These are phyloP conservation scores for Cochlearius cochlearius DNA, from an alignment of 2,113 vertebrate species.

Conservation along the genomic window DNA sequence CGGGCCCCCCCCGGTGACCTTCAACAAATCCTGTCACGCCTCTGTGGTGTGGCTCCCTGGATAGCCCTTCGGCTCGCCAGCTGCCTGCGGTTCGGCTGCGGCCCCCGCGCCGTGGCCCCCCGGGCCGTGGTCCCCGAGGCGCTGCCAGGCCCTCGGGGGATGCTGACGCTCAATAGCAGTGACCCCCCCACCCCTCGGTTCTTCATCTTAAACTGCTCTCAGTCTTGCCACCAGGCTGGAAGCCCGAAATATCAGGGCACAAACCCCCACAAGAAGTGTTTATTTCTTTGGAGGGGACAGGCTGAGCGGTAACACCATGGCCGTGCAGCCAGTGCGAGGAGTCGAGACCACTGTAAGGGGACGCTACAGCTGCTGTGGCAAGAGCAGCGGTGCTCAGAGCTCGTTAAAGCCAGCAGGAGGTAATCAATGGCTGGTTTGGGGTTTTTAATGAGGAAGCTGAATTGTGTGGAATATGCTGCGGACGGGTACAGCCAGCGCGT, in stretches of 20 bases:
- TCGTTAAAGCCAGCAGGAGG: background rate
- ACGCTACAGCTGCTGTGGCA: background rate
- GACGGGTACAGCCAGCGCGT: background rate
- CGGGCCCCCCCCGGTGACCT: background rate
- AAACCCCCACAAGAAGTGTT: background rate
- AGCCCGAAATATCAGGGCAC: background rate
- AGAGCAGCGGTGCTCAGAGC: background rate
- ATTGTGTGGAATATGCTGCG: background rate
- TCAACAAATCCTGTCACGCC: too few relatives aligned
- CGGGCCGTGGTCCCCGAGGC: rapidly evolving
- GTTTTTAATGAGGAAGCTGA: background rate
- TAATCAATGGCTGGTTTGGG: background rate
- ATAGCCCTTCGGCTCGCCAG: rapidly evolving
- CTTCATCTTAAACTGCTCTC: background rate
- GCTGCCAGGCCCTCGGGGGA: background rate
- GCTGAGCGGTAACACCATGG: background rate
- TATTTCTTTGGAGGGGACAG: too few relatives aligned
- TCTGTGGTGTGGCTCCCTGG: background rate
- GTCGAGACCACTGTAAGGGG: background rate
- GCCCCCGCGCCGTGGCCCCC: rapidly evolving
- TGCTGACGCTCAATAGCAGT: background rate
- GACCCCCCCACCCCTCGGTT: too few relatives aligned
- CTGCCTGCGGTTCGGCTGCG: background rate
- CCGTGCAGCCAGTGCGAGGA: background rate
- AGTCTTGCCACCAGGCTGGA: background rate